Evolutionary conservation across 2,888 invertebrate genomes (phyloP).

Genomic region (Tortrix viridana): DNA sequence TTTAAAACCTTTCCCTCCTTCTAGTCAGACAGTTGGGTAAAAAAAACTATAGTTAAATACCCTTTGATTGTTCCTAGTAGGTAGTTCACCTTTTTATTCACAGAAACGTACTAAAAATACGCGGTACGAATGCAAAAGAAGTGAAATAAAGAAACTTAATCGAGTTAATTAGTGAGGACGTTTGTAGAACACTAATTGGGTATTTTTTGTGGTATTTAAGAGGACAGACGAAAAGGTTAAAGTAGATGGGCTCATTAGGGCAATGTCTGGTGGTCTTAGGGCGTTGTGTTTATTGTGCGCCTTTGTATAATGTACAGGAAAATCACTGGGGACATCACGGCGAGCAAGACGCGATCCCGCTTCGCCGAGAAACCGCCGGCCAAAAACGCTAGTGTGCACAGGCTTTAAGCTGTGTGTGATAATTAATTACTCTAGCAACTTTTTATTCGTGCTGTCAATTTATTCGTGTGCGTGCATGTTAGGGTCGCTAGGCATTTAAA

Average conservation of each 20-base stretch:
- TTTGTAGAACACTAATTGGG: slow-evolving; percentile 75
- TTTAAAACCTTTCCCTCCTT: too few relatives aligned
- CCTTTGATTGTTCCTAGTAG: neutral
- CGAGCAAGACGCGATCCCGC: too few relatives aligned
- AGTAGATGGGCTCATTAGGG: slow-evolving; percentile 69
- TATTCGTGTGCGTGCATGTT: too few relatives aligned
- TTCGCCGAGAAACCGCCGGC: too few relatives aligned
- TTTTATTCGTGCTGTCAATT: too few relatives aligned
- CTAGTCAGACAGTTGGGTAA: neutral
- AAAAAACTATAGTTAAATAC: neutral
- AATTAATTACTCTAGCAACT: too few relatives aligned
- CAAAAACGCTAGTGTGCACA: too few relatives aligned
- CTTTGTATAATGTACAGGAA: neutral
- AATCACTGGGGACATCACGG: too few relatives aligned
- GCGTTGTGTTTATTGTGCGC: slow-evolving; percentile 10
- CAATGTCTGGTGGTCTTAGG: slow-evolving; percentile 45
- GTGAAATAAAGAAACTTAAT: slow-evolving; percentile 69
- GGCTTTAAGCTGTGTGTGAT: too few relatives aligned
- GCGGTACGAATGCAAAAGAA: slow-evolving; percentile 58
- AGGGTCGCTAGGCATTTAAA: too few relatives aligned
- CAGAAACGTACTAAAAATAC: slow-evolving; percentile 38
- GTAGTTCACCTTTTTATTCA: slow-evolving; percentile 3
- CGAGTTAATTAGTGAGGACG: slow-evolving; percentile 76
- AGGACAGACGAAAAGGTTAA: slow-evolving; percentile 65
- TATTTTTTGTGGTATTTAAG: slow-evolving; percentile 66